phyloP scores from a whole-genome alignment of 2,113 vertebrate genomes.

The Silurus glanis region DNA sequence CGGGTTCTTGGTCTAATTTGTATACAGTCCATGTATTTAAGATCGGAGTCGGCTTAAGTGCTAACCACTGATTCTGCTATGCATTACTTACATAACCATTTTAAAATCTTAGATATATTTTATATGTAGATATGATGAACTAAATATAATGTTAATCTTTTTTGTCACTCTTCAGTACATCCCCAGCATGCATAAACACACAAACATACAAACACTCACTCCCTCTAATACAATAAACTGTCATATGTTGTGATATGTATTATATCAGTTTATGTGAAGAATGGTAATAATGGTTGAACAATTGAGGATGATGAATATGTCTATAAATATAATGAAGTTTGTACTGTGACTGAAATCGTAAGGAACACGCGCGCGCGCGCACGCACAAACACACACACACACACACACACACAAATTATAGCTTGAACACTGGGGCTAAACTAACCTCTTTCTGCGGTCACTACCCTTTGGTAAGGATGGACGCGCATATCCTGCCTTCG shows the following conservation, averaged over 20 bases:
- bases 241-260: not conserved
- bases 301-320: not conserved
- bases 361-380: not conserved
- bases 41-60: not conserved
- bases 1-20: not conserved
- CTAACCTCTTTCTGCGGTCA: slow-evolving; percentile 99
- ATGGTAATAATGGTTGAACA: not conserved
- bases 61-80: slow-evolving; percentile 1
- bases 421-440: slow-evolving; percentile 84
- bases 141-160: slow-evolving; percentile 43
- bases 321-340: not conserved
- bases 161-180: slow-evolving; percentile 38
- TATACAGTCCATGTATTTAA: not conserved
- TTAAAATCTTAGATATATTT: not conserved
- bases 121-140: not conserved
- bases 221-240: not conserved
- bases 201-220: slow-evolving; percentile 38
- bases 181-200: slow-evolving; percentile 63
- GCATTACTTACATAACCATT: not conserved
- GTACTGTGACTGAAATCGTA: slow-evolving; percentile 25
- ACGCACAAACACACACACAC: slow-evolving; percentile 28
- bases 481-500: slow-evolving; percentile 99
- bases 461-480: slow-evolving; percentile 99
- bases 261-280: not conserved
- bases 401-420: slow-evolving; percentile 39